Conservation (phyloP, 2,797 vertebrate species). For the Galaxias olidus region DNA sequence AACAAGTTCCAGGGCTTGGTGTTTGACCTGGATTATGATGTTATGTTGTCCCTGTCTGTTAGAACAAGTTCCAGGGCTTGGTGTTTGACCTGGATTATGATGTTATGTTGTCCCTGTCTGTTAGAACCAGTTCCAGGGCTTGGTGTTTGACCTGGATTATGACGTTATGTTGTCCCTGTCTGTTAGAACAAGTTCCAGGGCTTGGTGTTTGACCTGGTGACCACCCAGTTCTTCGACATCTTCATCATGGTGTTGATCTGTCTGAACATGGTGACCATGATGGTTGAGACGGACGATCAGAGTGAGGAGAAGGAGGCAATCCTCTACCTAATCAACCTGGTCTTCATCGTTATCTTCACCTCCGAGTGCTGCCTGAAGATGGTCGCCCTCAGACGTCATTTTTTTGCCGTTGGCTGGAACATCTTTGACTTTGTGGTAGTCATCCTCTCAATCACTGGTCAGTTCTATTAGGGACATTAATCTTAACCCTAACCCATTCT, state of each 20-base stretch:
- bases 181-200: conserved; percentile 87
- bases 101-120: conserved; percentile 1
- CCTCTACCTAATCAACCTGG: conserved; percentile 83
- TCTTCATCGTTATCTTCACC: conserved; percentile 91
- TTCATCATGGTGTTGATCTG: conserved; percentile 94
- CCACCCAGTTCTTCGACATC: conserved; percentile 89
- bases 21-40: no score
- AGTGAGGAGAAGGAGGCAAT: conserved; percentile 78
- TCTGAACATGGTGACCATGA: conserved; percentile 98
- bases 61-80: not conserved
- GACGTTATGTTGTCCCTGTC: not conserved
- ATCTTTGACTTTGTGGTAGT: conserved; percentile 97
- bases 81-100: no score
- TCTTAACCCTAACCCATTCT: no score
- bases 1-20: not conserved
- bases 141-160: not conserved
- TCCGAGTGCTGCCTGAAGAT: conserved; percentile 88
- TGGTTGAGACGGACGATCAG: conserved; percentile 95
- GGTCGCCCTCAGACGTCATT: conserved; percentile 86
- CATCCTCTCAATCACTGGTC: conserved; percentile 89
- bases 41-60: conserved; percentile 2
- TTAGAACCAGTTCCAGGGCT: not conserved
- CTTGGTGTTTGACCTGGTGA: conserved; percentile 88
- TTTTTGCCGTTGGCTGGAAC: conserved; percentile 92
- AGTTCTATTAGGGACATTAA: no score